Conservation (phyloP, 1,140 invertebrate genomes). For the Atta colombica region DNA sequence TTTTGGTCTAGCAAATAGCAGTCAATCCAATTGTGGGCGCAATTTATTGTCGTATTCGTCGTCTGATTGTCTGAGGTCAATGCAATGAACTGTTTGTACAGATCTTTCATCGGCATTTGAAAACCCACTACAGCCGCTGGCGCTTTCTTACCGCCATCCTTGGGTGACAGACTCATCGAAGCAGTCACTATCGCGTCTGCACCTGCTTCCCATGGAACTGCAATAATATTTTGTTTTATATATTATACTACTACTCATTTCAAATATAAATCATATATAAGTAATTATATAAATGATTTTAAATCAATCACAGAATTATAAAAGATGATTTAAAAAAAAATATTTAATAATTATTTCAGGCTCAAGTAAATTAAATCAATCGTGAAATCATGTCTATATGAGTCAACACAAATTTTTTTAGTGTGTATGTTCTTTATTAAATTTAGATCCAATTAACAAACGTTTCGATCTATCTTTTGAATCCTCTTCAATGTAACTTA, state of each 20-base stretch:
- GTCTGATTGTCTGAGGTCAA: conserved; percentile 88
- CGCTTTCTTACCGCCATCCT: conserved; percentile 91
- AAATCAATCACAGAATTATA: background rate
- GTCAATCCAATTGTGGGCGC: conserved; percentile 88
- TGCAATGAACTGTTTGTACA: conserved; percentile 90
- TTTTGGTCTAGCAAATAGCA: conserved; percentile 96
- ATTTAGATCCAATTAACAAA: no score
- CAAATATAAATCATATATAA: background rate
- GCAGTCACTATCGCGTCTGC: conserved; percentile 90
- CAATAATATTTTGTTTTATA: background rate
- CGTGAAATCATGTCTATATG: no score
- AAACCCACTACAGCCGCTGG: conserved; percentile 96
- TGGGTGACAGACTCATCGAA: conserved; percentile 94
- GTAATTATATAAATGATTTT: background rate
- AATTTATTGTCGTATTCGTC: conserved; percentile 81
- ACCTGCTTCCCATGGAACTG: conserved; percentile 90
- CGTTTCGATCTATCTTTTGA: no score
- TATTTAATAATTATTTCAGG: no score
- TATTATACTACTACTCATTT: background rate
- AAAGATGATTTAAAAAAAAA: background rate
- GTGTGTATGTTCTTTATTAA: no score
- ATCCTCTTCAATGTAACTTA: no score
- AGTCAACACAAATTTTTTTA: no score
- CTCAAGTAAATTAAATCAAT: no score
- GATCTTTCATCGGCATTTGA: conserved; percentile 91